Evolutionary conservation across 2,888 invertebrate species (phyloP), one percentile per base, ranked within the genome.

Genomic region (Macaria liturata): DNA sequence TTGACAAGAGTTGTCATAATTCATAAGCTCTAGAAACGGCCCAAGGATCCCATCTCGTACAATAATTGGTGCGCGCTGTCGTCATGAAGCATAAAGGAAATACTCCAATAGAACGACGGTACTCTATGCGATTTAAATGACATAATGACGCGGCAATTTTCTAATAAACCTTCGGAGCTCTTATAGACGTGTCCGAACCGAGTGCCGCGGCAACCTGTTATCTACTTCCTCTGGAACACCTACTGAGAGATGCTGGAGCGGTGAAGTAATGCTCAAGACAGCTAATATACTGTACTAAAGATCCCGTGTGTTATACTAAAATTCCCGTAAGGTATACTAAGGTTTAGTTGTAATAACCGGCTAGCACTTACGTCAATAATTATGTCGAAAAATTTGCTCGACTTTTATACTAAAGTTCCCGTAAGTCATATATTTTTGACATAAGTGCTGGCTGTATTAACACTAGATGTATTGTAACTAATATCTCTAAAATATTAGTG

Each of bases 41-140:
- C 52, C 80, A 82, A 86, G 83, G 83, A 81, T 81, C 76, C 67
- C 66, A 80, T 85, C 81, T 80, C 78, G 75, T 75, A 81, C 76
- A 86, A 83, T 91, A 91, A 90, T 89, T 91, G 90, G 80, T 88
- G 83, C 82, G 83, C 80, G 83, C 83, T 85, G 84, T 83, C 90
- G 88, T 90, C 91, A 91, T 84, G 87, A 83, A 91, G 90, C 89
- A 90, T 91, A 86, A 84, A 91, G 91, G 91, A 91, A 90, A 90
- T 90, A 91, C 91, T 88, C 84, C 84, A 90, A 88, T 91, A 85
- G 87, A 91, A 79, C 90, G 91, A 85, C 90, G 84, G 88, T 83
- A 86, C 87, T 91, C 88, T 90, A 91, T 91, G 91, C 91, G 91
- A 91, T 91, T 91, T 91, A 91, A 91, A 91, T 91, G 91, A 91